Evolutionary conservation across 2,113 vertebrate species (phyloP).

Genomic region (Sinocyclocheilus grahami): DNA sequence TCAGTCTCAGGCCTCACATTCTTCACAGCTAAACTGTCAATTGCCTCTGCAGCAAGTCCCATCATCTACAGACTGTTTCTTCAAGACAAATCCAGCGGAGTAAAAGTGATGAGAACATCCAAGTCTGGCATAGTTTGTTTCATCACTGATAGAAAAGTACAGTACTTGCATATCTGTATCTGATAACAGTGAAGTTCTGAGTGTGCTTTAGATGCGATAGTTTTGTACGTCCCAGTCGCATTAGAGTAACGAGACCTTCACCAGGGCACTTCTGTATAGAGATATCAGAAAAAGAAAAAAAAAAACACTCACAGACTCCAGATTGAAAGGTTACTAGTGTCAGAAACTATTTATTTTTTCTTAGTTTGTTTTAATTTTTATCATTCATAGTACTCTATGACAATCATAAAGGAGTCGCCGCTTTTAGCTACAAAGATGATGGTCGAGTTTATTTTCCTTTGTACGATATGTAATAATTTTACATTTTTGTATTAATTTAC

Average conservation of each 20-base stretch:
- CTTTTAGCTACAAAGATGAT: constrained; percentile 86
- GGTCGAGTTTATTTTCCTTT: constrained; percentile 90
- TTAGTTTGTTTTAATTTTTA: constrained; percentile 67
- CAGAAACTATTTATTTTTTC: constrained; percentile 89
- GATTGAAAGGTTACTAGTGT: constrained; percentile 83
- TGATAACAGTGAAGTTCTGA: constrained; percentile 94
- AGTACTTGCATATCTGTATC: constrained; percentile 89
- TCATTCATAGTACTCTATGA: constrained; percentile 94
- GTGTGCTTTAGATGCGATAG: constrained; percentile 99
- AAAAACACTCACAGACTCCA: constrained; percentile 88
- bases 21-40: constrained; percentile 69
- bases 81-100: constrained; percentile 47
- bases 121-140: constrained; percentile 91
- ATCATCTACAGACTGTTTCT: constrained; percentile 83
- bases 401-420: constrained; percentile 99
- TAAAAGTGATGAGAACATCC: constrained; percentile 71
- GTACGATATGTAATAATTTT: constrained; percentile 99
- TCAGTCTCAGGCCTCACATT: constrained; percentile 86
- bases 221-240: constrained; percentile 97
- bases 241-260: constrained; percentile 97
- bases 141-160: constrained; percentile 81
- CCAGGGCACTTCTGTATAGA: constrained; percentile 98
- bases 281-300: constrained; percentile 75
- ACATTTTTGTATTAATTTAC: constrained; percentile 99
- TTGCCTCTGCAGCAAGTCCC: constrained; percentile 65